Conservation (phyloP, 2,797 vertebrate species). For the Cephalopachus bancanus region DNA sequence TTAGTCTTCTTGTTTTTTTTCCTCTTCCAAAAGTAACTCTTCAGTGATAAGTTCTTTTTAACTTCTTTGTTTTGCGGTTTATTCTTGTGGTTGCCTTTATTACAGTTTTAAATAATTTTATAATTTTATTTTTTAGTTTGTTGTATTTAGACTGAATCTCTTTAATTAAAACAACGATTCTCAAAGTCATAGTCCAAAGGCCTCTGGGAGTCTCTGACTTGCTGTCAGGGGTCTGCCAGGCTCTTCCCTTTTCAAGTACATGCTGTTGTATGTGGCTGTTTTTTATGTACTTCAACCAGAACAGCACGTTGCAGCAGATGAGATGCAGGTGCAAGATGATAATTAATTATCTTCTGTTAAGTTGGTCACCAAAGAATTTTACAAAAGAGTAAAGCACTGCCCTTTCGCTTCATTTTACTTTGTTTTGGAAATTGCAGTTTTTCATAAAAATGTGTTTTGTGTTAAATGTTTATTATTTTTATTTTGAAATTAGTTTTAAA, state of each 20-base stretch:
- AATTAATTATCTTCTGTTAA: neutral
- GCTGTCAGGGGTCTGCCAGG: neutral
- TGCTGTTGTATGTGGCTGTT: too few species aligned
- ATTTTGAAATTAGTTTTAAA: neutral
- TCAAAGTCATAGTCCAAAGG: neutral
- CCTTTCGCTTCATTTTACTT: neutral
- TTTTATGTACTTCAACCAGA: neutral
- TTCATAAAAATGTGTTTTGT: neutral
- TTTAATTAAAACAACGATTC: neutral
- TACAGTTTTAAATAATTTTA: neutral
- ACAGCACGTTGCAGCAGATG: neutral
- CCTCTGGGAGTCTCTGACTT: neutral
- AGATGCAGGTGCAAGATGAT: neutral
- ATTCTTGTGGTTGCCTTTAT: neutral
- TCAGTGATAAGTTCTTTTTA: neutral
- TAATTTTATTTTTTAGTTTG: neutral
- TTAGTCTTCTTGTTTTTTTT: neutral
- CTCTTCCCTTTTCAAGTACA: neutral
- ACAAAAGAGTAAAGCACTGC: neutral
- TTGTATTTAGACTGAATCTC: neutral
- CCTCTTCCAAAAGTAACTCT: neutral
- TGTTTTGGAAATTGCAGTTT: neutral
- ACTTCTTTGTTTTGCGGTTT: neutral
- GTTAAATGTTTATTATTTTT: neutral
- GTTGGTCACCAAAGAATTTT: neutral